Percentiles rank a stretch among this genome's conserved stretches.
Conservation (phyloP, 2,113 vertebrate species). For the Tenebrosternarchus preto region DNA sequence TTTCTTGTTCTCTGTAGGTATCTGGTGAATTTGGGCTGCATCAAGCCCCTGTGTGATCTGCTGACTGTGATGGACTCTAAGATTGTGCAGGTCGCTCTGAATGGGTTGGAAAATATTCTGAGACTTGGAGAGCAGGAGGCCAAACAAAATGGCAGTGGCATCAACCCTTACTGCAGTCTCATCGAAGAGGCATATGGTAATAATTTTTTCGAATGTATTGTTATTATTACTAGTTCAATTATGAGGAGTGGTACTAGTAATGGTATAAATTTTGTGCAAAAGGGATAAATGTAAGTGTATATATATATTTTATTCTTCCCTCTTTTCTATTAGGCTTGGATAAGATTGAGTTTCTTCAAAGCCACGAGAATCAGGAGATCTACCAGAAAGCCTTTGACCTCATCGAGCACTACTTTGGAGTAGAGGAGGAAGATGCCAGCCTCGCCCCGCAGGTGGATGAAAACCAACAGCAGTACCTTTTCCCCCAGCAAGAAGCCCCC, state of each 20-base stretch:
- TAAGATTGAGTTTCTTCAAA: constrained; percentile 98
- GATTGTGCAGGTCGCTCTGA: constrained; percentile 95
- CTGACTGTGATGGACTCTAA: constrained; percentile 98
- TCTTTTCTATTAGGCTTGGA: constrained; percentile 80
- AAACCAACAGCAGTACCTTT: constrained; percentile 95
- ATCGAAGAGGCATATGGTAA: constrained; percentile 96
- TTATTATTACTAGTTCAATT: no score
- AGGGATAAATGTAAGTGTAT: no score
- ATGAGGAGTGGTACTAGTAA: not conserved
- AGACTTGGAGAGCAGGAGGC: constrained; percentile 94
- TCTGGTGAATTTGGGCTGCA: constrained; percentile 92
- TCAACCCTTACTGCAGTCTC: constrained; percentile 95
- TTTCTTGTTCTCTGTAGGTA: constrained; percentile 73
- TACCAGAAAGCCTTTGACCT: constrained; percentile 98
- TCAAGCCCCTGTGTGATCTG: constrained; percentile 94
- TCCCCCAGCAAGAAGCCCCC: constrained; percentile 92
- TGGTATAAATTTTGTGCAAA: no score
- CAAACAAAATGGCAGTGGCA: constrained; percentile 85
- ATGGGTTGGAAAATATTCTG: constrained; percentile 94
- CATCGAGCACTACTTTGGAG: constrained; percentile 97
- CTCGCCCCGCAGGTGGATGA: constrained; percentile 93
- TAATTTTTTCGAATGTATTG: no score
- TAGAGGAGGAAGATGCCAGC: constrained; percentile 87
- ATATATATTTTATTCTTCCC: not conserved
- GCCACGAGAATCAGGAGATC: constrained; percentile 98